Evolutionary conservation across 2,113 vertebrate species (phyloP).

Genomic region (Epinephelus moara): DNA sequence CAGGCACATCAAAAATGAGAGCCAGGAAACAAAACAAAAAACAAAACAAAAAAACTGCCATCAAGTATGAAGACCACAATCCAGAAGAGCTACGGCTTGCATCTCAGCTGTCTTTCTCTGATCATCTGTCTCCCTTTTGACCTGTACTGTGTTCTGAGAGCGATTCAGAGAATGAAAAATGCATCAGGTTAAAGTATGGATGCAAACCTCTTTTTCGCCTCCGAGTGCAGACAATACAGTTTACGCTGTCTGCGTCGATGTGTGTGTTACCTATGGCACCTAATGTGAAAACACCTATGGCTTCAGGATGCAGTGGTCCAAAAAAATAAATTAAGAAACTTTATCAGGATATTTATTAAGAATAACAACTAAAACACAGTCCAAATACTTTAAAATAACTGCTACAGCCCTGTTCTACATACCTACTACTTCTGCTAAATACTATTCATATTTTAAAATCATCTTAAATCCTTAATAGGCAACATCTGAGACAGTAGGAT

Average conservation of each 20-base stretch:
- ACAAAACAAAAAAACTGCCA: constrained; percentile 40
- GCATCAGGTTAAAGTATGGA: constrained; percentile 19
- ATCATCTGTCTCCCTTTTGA: constrained; percentile 34
- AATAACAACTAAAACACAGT: constrained; percentile 61
- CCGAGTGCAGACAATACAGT: constrained; percentile 16
- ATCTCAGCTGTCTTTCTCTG: constrained; percentile 19
- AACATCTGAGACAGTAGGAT: constrained; percentile 40
- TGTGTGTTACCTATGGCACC: constrained; percentile 54
- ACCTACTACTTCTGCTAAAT: constrained; percentile 79
- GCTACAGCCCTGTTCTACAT: constrained; percentile 87
- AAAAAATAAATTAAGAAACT: constrained; percentile 62
- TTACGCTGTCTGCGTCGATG: constrained; percentile 5
- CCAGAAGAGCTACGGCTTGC: constrained; percentile 40
- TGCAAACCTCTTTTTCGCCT: constrained; percentile 25
- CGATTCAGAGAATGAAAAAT: constrained; percentile 15
- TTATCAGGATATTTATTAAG: constrained; percentile 56
- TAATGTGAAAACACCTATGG: constrained; percentile 64
- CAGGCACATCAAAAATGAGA: constrained; percentile 78
- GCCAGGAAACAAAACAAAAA: constrained; percentile 30
- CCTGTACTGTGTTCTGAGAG: constrained; percentile 17
- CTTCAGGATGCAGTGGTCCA: constrained; percentile 74
- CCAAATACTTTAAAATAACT: constrained; percentile 74
- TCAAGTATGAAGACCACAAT: constrained; percentile 65
- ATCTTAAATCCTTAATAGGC: constrained; percentile 79
- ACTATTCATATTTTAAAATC: constrained; percentile 78